phyloP scores from a whole-genome alignment of 2,113 vertebrate genomes.

The Meles meles region DNA sequence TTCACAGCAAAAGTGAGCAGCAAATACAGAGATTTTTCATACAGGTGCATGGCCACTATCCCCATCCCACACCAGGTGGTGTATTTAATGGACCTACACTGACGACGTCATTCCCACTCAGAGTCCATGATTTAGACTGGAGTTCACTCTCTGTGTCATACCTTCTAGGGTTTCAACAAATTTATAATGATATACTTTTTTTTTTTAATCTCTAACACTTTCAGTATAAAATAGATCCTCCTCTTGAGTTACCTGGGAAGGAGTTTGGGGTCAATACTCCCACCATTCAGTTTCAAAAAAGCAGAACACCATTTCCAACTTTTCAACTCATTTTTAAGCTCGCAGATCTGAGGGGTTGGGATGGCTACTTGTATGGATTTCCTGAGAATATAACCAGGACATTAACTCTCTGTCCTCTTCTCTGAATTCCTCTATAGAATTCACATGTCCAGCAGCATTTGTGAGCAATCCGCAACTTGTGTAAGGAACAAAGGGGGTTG shows the following conservation, averaged over 20 bases:
- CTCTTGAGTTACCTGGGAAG: not conserved
- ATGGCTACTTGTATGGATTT: not conserved
- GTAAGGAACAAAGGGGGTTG: not conserved
- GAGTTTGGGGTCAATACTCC: not conserved
- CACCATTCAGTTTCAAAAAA: not conserved
- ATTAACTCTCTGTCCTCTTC: not conserved
- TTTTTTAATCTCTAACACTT: not conserved
- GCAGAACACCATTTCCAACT: not conserved
- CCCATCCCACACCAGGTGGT: not conserved
- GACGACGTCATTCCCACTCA: not conserved
- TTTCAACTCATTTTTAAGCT: not conserved
- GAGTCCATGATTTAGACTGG: not conserved
- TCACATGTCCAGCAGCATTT: not conserved
- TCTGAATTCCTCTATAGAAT: not conserved
- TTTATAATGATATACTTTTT: not conserved
- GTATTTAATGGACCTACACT: not conserved
- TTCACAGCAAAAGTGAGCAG: not conserved
- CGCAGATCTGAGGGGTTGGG: not conserved
- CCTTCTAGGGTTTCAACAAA: not conserved
- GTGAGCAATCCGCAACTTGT: not conserved
- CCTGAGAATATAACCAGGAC: not conserved
- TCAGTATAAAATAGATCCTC: not conserved
- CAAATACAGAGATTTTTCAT: not conserved
- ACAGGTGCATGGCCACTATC: not conserved
- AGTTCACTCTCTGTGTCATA: not conserved